phyloP scores from a whole-genome alignment of 2,888 invertebrate genomes.

The Macrosiphum euphorbiae region DNA sequence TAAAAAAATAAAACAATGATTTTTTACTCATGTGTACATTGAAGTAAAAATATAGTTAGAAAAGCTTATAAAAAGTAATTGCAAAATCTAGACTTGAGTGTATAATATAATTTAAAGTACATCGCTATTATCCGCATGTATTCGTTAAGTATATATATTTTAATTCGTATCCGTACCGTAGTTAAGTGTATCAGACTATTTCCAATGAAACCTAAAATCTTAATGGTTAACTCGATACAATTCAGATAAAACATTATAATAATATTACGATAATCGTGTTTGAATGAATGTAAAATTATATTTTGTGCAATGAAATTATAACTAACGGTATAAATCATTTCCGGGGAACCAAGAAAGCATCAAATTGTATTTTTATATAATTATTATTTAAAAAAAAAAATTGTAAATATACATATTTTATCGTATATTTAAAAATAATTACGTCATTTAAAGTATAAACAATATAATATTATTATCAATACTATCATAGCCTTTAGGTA shows the following conservation, averaged over 20 bases:
- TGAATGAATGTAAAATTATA: not conserved
- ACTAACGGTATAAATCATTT: not conserved
- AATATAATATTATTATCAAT: not conserved
- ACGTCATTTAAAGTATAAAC: not conserved
- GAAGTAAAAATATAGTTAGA: not conserved
- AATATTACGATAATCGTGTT: not conserved
- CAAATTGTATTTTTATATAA: not conserved
- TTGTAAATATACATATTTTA: not conserved
- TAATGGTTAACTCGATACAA: not conserved
- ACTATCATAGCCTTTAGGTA: not conserved
- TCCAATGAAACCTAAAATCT: not conserved
- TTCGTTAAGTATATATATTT: not conserved
- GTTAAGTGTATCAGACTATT: not conserved
- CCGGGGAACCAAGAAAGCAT: not conserved
- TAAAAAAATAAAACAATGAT: not conserved
- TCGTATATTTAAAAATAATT: not conserved
- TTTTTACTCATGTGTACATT: not conserved
- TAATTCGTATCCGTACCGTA: not conserved
- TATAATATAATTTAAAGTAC: not conserved
- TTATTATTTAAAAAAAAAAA: not conserved
- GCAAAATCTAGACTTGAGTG: not conserved
- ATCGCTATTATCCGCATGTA: not conserved
- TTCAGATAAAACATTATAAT: not conserved
- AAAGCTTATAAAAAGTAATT: not conserved
- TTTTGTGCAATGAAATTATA: not conserved